phyloP scores from a whole-genome alignment of 2,888 invertebrate species.

The Synergus itoensis region DNA sequence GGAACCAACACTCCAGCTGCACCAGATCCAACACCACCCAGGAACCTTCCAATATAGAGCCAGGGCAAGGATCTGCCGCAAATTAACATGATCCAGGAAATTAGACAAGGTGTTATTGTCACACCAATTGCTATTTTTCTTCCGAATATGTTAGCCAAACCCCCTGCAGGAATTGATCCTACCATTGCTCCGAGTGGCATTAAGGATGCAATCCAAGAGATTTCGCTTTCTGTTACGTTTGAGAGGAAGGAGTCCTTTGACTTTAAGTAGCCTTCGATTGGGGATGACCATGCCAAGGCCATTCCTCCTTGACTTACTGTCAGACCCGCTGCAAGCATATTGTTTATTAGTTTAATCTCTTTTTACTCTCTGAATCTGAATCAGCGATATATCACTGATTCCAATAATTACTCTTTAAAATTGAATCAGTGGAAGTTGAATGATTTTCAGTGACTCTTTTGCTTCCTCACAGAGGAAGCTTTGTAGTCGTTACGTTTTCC shows the following conservation, averaged over 20 bases:
- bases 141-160: slow-evolving; percentile 79
- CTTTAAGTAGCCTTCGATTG: slow-evolving; percentile 63
- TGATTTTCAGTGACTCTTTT: too few relatives aligned
- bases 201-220: slow-evolving; percentile 86
- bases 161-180: slow-evolving; percentile 85
- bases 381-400: too few relatives aligned
- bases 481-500: too few relatives aligned
- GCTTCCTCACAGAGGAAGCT: too few relatives aligned
- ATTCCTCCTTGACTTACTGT: slow-evolving; percentile 71
- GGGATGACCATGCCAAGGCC: slow-evolving; percentile 71
- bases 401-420: too few relatives aligned
- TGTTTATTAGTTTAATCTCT: slow-evolving; percentile 39
- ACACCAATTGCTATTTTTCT: slow-evolving; percentile 64
- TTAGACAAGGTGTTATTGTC: slow-evolving; percentile 55
- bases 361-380: not conserved
- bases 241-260: slow-evolving; percentile 62
- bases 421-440: too few relatives aligned
- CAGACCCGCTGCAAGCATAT: slow-evolving; percentile 63
- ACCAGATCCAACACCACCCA: slow-evolving; percentile 84
- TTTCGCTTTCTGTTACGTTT: slow-evolving; percentile 73
- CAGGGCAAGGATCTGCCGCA: slow-evolving; percentile 73
- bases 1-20: slow-evolving; percentile 86
- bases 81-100: slow-evolving; percentile 81
- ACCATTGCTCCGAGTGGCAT: slow-evolving; percentile 84
- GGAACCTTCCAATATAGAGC: slow-evolving; percentile 80